Conservation (phyloP, 2,797 vertebrate genomes). For the Gobio occitaniae region DNA sequence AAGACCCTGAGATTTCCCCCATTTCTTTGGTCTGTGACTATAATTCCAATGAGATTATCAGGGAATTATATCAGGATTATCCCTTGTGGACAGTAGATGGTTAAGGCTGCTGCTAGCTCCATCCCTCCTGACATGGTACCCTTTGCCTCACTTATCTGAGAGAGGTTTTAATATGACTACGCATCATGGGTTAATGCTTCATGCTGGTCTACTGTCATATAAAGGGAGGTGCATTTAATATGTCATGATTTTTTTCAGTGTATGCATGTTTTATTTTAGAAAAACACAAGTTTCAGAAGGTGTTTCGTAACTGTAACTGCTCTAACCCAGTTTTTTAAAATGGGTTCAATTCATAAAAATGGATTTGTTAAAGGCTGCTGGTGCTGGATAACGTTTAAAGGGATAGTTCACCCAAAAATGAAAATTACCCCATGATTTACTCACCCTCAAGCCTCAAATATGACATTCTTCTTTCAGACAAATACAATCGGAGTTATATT, state of each 20-base stretch:
- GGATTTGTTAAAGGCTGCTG: neutral
- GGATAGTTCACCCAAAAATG: no score
- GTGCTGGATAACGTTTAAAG: neutral
- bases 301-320: neutral
- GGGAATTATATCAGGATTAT: constrained; percentile 59
- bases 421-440: no score
- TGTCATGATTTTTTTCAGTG: neutral
- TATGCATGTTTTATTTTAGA: neutral
- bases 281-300: neutral
- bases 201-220: neutral
- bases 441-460: no score
- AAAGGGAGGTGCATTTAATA: neutral
- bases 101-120: constrained; percentile 6
- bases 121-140: neutral
- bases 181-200: constrained; percentile 42
- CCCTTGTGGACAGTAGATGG: constrained; percentile 42
- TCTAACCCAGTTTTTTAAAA: neutral
- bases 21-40: constrained; percentile 49
- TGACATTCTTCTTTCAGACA: no score
- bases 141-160: constrained; percentile 19
- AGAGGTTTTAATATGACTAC: constrained; percentile 50
- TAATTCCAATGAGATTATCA: constrained; percentile 56
- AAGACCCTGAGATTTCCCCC: constrained; percentile 33
- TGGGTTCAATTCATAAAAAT: neutral
- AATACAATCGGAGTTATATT: no score